Evolutionary conservation across 2,113 vertebrate genomes (phyloP).

Genomic region (Formicarius rufipectus): DNA sequence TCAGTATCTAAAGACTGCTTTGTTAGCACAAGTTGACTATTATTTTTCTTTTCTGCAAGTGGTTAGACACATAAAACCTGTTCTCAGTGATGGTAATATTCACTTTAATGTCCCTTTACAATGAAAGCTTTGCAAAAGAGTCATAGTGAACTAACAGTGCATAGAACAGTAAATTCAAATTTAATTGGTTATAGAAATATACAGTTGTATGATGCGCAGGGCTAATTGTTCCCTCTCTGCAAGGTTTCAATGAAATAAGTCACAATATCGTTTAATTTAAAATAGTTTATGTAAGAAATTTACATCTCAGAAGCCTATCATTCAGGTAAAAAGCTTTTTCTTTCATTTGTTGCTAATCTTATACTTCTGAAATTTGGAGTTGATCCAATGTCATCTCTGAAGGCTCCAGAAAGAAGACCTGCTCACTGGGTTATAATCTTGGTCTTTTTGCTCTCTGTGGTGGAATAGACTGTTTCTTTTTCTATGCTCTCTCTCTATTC

Average conservation of each 20-base stretch:
- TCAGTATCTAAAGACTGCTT: background rate
- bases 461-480: background rate
- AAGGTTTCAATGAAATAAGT: background rate
- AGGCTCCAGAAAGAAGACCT: background rate
- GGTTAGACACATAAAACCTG: background rate
- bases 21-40: background rate
- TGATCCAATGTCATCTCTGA: background rate
- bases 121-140: background rate
- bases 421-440: background rate
- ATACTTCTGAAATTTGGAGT: background rate
- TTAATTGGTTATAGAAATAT: background rate
- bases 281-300: background rate
- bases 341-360: background rate
- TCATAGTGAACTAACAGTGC: background rate
- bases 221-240: background rate
- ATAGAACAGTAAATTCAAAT: constrained; percentile 4
- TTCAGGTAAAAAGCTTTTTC: background rate
- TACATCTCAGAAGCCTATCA: background rate
- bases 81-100: background rate
- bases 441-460: background rate
- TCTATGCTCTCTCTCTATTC: background rate
- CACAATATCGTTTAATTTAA: background rate
- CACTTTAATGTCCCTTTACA: background rate
- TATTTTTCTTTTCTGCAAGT: background rate
- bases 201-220: background rate